Evolutionary conservation across 2,888 invertebrate species (phyloP).

Genomic region (Dilophus febrilis): DNA sequence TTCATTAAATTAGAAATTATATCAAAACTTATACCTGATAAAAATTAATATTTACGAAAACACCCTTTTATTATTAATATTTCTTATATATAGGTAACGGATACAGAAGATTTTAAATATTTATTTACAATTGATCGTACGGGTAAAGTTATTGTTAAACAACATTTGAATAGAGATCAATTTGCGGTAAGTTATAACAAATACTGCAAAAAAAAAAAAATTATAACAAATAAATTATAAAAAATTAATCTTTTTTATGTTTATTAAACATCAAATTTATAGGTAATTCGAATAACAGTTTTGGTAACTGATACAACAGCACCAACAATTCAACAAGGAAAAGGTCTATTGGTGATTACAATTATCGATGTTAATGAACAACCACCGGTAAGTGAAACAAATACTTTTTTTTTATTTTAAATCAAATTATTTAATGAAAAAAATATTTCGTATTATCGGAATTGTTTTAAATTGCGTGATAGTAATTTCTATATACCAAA

Average conservation of each 20-base stretch:
- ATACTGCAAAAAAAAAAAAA: too few relatives aligned
- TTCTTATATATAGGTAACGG: slow-evolving; percentile 14
- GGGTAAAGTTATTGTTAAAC: slow-evolving; percentile 32
- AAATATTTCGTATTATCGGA: too few relatives aligned
- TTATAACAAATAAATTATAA: too few relatives aligned
- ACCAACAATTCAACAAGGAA: slow-evolving; percentile 58
- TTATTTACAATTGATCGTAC: slow-evolving; percentile 45
- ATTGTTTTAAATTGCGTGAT: too few relatives aligned
- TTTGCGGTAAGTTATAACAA: slow-evolving; percentile 22
- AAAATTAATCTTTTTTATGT: not conserved
- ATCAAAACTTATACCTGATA: too few relatives aligned
- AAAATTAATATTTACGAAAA: too few relatives aligned
- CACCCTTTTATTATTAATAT: too few relatives aligned
- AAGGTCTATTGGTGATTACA: slow-evolving; percentile 43
- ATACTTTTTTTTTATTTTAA: too few relatives aligned
- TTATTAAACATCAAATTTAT: slow-evolving; percentile 2
- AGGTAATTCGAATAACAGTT: slow-evolving; percentile 58
- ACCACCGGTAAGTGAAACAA: slow-evolving; percentile 36
- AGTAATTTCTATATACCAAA: too few relatives aligned
- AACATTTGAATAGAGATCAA: slow-evolving; percentile 24
- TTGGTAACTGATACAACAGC: slow-evolving; percentile 70
- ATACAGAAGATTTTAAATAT: slow-evolving; percentile 35
- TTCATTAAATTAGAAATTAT: too few relatives aligned
- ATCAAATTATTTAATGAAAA: too few relatives aligned
- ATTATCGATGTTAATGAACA: slow-evolving; percentile 54